Evolutionary conservation across 2,113 vertebrate genomes (phyloP).

Genomic region (Entomyzon cyanotis): DNA sequence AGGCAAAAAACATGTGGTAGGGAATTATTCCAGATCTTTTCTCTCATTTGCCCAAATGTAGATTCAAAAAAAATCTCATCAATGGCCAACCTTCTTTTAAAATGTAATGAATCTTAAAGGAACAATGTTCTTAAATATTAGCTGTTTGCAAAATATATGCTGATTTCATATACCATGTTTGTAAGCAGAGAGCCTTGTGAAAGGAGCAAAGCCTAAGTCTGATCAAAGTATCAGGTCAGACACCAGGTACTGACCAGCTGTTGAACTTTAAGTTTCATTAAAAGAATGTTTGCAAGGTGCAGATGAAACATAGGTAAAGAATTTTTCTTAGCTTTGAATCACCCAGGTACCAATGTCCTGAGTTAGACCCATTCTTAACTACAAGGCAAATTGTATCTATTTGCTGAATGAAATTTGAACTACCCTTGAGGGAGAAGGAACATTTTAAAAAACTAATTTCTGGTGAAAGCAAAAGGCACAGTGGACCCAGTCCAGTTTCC

Average conservation of each 20-base stretch:
- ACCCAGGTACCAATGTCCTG: neutral
- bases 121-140: neutral
- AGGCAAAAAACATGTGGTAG: neutral
- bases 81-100: neutral
- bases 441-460: neutral
- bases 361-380: neutral
- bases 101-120: neutral
- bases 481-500: neutral
- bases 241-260: neutral
- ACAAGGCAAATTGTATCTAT: neutral
- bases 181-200: neutral
- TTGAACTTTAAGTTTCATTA: neutral
- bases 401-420: neutral
- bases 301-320: neutral
- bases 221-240: neutral
- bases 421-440: neutral
- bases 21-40: neutral
- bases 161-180: neutral
- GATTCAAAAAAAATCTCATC: neutral
- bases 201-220: neutral
- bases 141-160: neutral
- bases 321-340: neutral
- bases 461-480: neutral
- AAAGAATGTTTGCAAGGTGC: neutral
- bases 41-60: neutral